A percentile compares a stretch with the other conserved stretches of the same genome.
phyloP scores from a whole-genome alignment of 2,888 invertebrate genomes.

The Aproaerema taeniolella region DNA sequence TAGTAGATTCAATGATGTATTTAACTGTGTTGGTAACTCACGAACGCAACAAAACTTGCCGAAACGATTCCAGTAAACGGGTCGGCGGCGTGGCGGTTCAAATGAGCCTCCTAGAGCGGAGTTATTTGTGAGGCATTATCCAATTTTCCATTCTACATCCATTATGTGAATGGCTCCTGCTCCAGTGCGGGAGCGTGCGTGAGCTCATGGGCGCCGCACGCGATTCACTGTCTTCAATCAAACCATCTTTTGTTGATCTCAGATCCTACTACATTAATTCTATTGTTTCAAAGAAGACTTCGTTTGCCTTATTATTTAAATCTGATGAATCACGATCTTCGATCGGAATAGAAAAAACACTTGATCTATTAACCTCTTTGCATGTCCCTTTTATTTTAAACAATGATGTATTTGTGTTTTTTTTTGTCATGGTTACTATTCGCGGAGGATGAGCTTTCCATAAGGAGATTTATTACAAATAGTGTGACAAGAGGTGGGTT shows the following conservation, averaged over 20 bases:
- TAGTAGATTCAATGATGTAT: background rate
- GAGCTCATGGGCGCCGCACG: conserved; percentile 37
- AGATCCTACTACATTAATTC: conserved; percentile 20
- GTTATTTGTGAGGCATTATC: conserved; percentile 54
- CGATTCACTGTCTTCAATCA: conserved; percentile 28
- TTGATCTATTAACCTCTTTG: conserved; percentile 45
- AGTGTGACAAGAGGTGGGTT: conserved; percentile 30
- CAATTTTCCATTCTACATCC: conserved; percentile 52
- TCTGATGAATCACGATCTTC: conserved; percentile 27
- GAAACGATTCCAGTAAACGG: conserved; percentile 34
- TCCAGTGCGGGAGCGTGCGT: conserved; percentile 38
- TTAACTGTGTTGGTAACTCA: conserved; percentile 6
- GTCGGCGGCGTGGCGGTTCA: conserved; percentile 31
- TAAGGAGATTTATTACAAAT: conserved; percentile 28
- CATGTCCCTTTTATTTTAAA: conserved; percentile 41
- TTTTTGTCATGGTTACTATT: conserved; percentile 27
- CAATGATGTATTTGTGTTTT: conserved; percentile 35
- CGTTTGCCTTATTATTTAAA: conserved; percentile 13
- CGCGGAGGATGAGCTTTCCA: conserved; percentile 28
- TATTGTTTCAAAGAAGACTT: conserved; percentile 27
- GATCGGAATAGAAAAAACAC: conserved; percentile 34
- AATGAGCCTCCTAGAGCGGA: conserved; percentile 31
- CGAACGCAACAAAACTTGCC: conserved; percentile 12
- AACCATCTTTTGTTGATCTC: conserved; percentile 7
- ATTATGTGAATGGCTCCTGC: conserved; percentile 45